phyloP scores from a whole-genome alignment of 2,797 vertebrate genomes.

The Acanthopagrus latus region DNA sequence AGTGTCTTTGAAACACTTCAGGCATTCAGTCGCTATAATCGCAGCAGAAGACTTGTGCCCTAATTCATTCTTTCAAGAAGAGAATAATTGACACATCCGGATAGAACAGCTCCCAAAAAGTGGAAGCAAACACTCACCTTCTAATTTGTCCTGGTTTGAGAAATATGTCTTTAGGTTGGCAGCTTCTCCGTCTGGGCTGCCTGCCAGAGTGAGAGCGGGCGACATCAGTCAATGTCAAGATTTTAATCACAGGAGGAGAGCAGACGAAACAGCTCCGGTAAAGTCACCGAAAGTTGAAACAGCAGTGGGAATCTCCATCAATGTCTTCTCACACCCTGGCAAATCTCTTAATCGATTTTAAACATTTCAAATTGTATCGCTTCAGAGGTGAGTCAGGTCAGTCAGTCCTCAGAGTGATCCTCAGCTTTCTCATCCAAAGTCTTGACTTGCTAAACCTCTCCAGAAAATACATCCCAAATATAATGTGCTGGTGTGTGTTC shows the following conservation, averaged over 20 bases:
- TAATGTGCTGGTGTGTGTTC: background rate
- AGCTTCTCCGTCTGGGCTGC: slow-evolving; percentile 30
- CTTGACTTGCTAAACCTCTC: background rate
- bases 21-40: background rate
- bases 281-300: slow-evolving; percentile 26
- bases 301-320: background rate
- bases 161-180: slow-evolving; percentile 15
- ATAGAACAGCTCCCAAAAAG: slow-evolving; percentile 14
- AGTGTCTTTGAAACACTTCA: slow-evolving; percentile 13
- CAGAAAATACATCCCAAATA: background rate
- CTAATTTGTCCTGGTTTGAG: slow-evolving; percentile 32
- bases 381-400: background rate
- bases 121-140: slow-evolving; percentile 20
- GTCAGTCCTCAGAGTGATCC: background rate
- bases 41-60: background rate
- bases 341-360: background rate
- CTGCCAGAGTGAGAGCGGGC: slow-evolving; percentile 29
- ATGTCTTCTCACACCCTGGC: background rate
- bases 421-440: background rate
- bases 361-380: background rate
- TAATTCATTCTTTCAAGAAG: slow-evolving; percentile 23
- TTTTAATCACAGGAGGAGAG: slow-evolving; percentile 36
- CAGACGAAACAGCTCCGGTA: background rate
- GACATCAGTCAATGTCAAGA: slow-evolving; percentile 58
- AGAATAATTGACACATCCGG: slow-evolving; percentile 5